Evolutionary conservation across 2,797 vertebrate genomes (phyloP).

Genomic region (Loris lydekkerianus): DNA sequence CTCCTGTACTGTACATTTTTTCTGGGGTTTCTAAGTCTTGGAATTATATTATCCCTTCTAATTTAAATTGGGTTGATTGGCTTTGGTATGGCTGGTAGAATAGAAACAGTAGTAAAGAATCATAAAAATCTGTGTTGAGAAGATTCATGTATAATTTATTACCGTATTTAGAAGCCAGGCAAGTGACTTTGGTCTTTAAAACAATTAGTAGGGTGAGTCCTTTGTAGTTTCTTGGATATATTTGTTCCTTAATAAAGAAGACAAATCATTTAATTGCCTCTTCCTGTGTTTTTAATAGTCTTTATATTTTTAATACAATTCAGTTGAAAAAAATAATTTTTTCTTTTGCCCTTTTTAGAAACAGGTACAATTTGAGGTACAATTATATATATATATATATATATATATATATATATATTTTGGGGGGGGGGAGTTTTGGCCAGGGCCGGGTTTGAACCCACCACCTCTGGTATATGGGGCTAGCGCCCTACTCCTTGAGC

Average conservation of each 20-base stretch:
- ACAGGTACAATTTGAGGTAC: constrained; percentile 6
- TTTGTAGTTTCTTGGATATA: neutral
- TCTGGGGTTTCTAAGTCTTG: constrained; percentile 42
- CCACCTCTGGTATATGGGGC: no score
- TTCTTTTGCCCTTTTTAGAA: constrained; percentile 48
- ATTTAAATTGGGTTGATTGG: constrained; percentile 7
- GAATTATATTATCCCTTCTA: neutral
- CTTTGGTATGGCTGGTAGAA: constrained; percentile 6
- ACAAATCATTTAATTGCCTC: neutral
- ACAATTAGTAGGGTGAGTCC: neutral
- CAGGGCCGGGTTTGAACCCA: no score
- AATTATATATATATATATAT: neutral
- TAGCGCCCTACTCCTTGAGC: no score
- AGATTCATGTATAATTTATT: neutral
- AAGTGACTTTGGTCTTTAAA: neutral
- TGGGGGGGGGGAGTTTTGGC: no score
- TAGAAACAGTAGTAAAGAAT: neutral
- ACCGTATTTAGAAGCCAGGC: neutral
- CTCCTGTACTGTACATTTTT: constrained; percentile 62
- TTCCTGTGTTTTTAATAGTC: constrained; percentile 29
- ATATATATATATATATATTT: no score
- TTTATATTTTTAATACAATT: constrained; percentile 1
- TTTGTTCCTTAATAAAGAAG: constrained; percentile 30
- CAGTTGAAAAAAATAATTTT: neutral
- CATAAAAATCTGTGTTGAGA: constrained; percentile 11